Conservation (phyloP, 2,797 vertebrate species). For the Monodelphis domestica region DNA sequence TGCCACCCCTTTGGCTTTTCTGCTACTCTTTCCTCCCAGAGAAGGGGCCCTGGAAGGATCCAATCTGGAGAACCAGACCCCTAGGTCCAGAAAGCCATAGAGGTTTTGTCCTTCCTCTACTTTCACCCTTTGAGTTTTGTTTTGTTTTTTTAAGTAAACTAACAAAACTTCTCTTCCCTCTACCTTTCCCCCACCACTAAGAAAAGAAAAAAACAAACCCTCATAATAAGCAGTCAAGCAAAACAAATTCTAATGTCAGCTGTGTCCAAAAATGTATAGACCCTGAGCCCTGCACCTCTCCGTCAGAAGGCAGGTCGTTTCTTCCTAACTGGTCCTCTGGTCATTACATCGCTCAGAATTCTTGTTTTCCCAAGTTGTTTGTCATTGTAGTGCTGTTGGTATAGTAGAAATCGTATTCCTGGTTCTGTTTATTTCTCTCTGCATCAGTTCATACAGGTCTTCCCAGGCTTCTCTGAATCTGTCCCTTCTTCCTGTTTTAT, state of each 20-base stretch:
- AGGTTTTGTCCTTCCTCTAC: neutral
- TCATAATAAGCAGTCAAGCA: neutral
- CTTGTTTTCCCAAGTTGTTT: neutral
- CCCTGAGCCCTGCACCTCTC: neutral
- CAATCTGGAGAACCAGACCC: neutral
- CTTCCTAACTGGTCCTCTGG: neutral
- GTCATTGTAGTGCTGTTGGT: neutral
- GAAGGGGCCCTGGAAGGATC: neutral
- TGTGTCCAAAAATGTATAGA: neutral
- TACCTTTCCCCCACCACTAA: neutral
- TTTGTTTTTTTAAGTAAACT: neutral
- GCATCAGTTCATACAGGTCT: neutral
- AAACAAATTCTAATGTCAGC: neutral
- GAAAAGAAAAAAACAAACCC: neutral
- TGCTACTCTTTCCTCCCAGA: neutral
- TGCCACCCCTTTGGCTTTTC: neutral
- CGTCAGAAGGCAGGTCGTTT: neutral
- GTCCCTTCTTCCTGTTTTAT: neutral
- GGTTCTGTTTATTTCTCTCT: neutral
- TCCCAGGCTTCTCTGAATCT: neutral
- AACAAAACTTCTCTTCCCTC: neutral
- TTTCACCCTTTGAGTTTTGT: neutral
- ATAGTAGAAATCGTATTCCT: neutral
- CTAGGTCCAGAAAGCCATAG: neutral
- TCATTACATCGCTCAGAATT: neutral